Conservation (phyloP, 2,888 invertebrate species). For the Drosophila maculinotata region DNA sequence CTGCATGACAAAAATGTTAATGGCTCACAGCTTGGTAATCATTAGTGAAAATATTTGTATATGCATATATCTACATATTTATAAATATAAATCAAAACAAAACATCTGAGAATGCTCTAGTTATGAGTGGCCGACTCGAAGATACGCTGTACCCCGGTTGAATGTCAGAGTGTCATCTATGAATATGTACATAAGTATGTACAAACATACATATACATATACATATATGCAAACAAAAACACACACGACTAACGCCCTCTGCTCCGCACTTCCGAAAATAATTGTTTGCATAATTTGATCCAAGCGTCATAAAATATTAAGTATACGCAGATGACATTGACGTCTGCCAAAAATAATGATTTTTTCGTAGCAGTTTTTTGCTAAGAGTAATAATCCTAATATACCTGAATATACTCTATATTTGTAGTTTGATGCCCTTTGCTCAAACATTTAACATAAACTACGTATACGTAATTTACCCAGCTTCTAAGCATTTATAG, state of each 20-base stretch:
- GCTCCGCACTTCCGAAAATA: not conserved
- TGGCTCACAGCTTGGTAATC: conserved; percentile 9
- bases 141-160: conserved; percentile 15
- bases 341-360: not conserved
- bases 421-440: not conserved
- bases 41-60: conserved; percentile 15
- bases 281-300: conserved; percentile 5
- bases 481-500: not conserved
- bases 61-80: conserved; percentile 24
- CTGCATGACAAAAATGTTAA: conserved; percentile 2
- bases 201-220: not conserved
- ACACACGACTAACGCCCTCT: not conserved
- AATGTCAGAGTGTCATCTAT: not conserved
- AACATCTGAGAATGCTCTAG: conserved; percentile 2
- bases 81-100: conserved; percentile 44
- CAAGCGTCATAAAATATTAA: not conserved
- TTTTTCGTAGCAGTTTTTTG: not conserved
- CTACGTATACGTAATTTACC: not conserved
- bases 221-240: not conserved
- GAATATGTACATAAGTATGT: not conserved
- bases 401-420: not conserved
- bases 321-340: not conserved
- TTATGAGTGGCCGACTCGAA: not conserved
- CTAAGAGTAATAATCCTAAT: not conserved
- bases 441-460: not conserved